Conservation (phyloP, 1,140 invertebrate species). For the Polyergus mexicanus region DNA sequence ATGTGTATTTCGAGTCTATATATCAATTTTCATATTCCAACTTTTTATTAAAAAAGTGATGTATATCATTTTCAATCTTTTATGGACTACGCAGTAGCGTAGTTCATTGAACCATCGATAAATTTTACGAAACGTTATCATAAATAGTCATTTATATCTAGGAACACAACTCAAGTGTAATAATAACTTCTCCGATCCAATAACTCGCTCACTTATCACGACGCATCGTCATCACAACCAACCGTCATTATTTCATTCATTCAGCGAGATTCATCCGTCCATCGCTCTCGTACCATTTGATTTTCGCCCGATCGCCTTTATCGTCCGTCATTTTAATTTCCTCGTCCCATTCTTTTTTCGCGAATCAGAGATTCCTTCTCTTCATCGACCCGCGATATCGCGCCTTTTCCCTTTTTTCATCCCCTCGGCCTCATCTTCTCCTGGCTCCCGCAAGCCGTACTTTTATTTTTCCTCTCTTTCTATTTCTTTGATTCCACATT, state of each 20-base stretch:
- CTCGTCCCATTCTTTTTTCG: slow-evolving; percentile 25
- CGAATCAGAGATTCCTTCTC: background rate
- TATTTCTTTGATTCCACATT: slow-evolving; percentile 58
- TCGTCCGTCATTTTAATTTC: slow-evolving; percentile 35
- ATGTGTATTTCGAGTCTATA: background rate
- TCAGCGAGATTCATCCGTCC: background rate
- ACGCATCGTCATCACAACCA: slow-evolving; percentile 30
- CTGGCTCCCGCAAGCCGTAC: background rate
- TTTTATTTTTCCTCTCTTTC: slow-evolving; percentile 47
- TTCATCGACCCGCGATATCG: slow-evolving; percentile 5
- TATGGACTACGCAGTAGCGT: background rate
- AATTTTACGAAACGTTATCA: slow-evolving; percentile 23
- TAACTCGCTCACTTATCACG: slow-evolving; percentile 53
- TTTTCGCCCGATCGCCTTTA: slow-evolving; percentile 50
- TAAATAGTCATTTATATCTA: slow-evolving; percentile 33
- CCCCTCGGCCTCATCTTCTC: background rate
- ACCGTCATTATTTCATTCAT: slow-evolving; percentile 48
- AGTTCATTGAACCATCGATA: background rate
- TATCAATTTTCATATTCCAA: background rate
- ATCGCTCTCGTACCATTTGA: slow-evolving; percentile 1
- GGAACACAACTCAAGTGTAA: slow-evolving; percentile 6
- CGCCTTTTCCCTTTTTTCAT: background rate
- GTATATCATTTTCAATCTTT: background rate
- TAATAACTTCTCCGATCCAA: slow-evolving; percentile 35
- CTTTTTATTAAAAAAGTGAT: background rate